phyloP scores from a whole-genome alignment of 2,797 vertebrate species.

The Agapornis canus region DNA sequence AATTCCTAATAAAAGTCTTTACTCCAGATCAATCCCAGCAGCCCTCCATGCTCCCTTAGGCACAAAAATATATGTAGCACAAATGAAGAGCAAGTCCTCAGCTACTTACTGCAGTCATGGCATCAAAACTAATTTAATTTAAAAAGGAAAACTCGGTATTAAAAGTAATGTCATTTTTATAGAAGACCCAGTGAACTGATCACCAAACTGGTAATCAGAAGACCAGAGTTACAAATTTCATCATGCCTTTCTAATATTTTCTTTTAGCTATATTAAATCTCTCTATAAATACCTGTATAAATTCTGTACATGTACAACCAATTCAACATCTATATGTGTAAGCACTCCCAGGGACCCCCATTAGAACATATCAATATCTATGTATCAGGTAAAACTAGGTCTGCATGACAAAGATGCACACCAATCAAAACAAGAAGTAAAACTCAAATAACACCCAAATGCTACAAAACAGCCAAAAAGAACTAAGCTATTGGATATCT shows the following conservation, averaged over 20 bases:
- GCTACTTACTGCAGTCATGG: neutral
- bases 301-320: neutral
- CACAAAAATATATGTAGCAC: neutral
- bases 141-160: neutral
- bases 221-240: neutral
- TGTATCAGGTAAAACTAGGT: neutral
- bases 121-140: neutral
- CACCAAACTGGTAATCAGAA: neutral
- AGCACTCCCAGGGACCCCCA: neutral
- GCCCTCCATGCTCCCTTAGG: neutral
- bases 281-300: neutral
- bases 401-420: neutral
- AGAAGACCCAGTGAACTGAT: neutral
- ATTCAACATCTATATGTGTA: neutral
- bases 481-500: neutral
- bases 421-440: neutral
- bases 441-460: neutral
- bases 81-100: neutral
- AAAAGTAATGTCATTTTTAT: neutral
- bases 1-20: slow-evolving; percentile 3
- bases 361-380: neutral
- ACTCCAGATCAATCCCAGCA: neutral
- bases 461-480: neutral
- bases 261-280: neutral
- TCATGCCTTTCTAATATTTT: neutral